These are phyloP conservation scores for Abrostola tripartita DNA, from an alignment of 2,888 invertebrate genomes.

Conservation along the genomic window DNA sequence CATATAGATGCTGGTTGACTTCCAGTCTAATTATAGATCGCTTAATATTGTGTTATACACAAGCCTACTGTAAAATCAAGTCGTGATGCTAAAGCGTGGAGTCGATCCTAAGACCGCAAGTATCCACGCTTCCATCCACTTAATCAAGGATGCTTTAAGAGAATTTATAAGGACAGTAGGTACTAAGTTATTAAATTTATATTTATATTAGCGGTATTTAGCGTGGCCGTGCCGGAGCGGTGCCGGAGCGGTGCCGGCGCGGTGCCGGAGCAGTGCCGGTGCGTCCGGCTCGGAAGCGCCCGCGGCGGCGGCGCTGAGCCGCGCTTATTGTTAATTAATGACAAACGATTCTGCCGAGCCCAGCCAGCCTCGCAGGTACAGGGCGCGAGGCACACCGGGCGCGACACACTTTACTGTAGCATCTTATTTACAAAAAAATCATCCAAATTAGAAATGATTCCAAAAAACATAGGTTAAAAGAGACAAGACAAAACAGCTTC, in stretches of 20 bases:
- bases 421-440: neutral
- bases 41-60: no score
- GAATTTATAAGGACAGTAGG: neutral
- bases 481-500: neutral
- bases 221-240: neutral
- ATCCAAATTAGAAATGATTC: neutral
- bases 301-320: conserved; percentile 51
- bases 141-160: no score
- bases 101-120: no score
- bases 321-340: conserved; percentile 79
- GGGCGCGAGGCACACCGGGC: conserved; percentile 34
- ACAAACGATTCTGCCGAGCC: conserved; percentile 55
- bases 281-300: conserved; percentile 60
- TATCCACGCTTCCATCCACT: no score
- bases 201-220: conserved; percentile 3
- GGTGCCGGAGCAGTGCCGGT: conserved; percentile 23
- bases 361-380: conserved; percentile 16
- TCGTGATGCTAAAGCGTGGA: no score
- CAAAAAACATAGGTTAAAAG: neutral
- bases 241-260: conserved; percentile 20
- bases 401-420: neutral
- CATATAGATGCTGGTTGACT: no score
- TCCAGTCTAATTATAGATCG: no score
- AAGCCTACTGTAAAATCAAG: no score
- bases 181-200: neutral